Base-by-base conservation (phyloP, 2,888 invertebrate species). In the Brachyptera putata region DNA sequence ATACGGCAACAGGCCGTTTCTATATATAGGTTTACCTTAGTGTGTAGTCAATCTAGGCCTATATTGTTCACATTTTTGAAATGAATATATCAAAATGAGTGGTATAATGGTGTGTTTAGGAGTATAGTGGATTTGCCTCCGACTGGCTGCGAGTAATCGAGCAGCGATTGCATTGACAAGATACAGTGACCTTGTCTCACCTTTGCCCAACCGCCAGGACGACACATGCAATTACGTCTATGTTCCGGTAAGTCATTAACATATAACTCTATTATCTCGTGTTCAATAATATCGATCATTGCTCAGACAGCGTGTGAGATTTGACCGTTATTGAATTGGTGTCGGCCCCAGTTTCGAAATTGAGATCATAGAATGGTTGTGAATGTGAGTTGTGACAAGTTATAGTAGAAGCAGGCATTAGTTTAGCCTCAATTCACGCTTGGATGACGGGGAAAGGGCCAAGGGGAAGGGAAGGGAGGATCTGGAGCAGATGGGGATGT, bases 81-180 rank as follows among this genome's bases (percentile, higher is more conserved):
- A n/a, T n/a, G n/a, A n/a, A n/a, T n/a, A n/a, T n/a, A n/a, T n/a
- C n/a, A n/a, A n/a, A n/a, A n/a, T n/a, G n/a, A n/a, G n/a, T 11
- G 30, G 30, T 30, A 7, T 30, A 5, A 11, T 30, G 5, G 30
- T 30, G 30, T 30, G 30, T 30, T 30, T 11, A 30, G 30, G 30
- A 30, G 11, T 30, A 7, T 11, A 30, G 30, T 11, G 5, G 30
- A 30, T 30, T 30, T 30, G 11, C n/a, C n/a, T n/a, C n/a, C n/a
- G n/a, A n/a, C n/a, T n/a, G n/a, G 30, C 30, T 30, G 30, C 30
- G 30, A 30, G n/a, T n/a, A n/a, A 30, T 30, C 11, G 30, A 11
- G 30, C 30, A 7, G 30, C 11, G n/a, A n/a, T n/a, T n/a, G 30
- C 11, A 30, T 30, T 30, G 30, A 30, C 78, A 72, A 79, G 79